phyloP scores from a whole-genome alignment of 2,888 invertebrate genomes.

The Osedax frankpressi region DNA sequence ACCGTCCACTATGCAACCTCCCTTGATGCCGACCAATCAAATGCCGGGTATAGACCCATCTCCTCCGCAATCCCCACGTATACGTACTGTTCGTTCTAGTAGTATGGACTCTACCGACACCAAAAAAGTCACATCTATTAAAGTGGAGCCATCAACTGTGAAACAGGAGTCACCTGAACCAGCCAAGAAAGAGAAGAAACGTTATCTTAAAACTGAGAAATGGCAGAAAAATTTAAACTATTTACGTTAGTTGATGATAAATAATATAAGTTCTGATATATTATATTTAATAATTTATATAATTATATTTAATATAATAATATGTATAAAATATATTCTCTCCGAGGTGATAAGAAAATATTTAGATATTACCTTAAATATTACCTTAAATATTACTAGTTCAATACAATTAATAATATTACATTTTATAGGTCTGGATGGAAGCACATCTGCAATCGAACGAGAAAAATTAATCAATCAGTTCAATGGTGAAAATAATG shows the following conservation, averaged over 20 bases:
- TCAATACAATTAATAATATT: no score
- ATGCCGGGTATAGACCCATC: no score
- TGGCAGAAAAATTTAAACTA: conserved; percentile 25
- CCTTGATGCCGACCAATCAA: background rate
- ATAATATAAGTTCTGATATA: no score
- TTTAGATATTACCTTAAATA: no score
- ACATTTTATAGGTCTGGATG: conserved; percentile 59
- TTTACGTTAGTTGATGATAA: conserved; percentile 22
- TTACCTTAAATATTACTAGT: no score
- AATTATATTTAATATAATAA: no score
- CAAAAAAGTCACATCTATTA: no score
- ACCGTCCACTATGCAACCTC: background rate
- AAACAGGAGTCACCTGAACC: background rate
- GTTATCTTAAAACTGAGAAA: background rate
- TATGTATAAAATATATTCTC: no score
- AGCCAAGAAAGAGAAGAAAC: background rate
- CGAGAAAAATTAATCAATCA: conserved; percentile 88
- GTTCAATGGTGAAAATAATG: conserved; percentile 60
- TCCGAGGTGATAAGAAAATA: no score
- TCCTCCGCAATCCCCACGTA: background rate
- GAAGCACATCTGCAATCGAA: conserved; percentile 83
- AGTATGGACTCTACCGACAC: background rate
- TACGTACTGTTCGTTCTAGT: background rate
- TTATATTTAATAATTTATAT: no score
- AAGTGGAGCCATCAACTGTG: background rate